These are phyloP conservation scores for Equus quagga DNA, from an alignment of 2,113 vertebrate species.

Conservation along the genomic window DNA sequence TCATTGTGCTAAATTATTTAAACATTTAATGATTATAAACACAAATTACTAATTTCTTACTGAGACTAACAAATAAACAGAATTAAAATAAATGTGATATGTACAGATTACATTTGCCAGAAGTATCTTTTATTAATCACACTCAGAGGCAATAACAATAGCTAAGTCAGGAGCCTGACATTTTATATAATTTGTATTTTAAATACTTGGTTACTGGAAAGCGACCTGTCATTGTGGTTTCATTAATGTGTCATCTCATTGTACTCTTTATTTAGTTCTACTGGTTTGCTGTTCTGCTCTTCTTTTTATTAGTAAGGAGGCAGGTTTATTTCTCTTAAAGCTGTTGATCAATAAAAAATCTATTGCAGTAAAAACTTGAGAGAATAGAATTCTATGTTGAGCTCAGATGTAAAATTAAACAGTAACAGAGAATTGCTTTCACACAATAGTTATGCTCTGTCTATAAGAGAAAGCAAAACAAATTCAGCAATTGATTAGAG, in stretches of 20 bases:
- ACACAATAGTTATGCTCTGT: not conserved
- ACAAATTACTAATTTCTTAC: not conserved
- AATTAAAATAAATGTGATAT: not conserved
- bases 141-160: not conserved
- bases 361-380: not conserved
- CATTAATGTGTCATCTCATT: not conserved
- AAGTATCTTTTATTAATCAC: not conserved
- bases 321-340: not conserved
- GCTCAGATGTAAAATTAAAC: not conserved
- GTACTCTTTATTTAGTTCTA: not conserved
- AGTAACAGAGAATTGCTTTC: not conserved
- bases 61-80: not conserved
- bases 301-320: conserved; percentile 1
- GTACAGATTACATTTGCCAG: not conserved
- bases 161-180: not conserved
- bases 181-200: conserved; percentile 47
- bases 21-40: conserved; percentile 29
- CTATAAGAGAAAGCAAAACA: not conserved
- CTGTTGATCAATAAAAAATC: conserved; percentile 10
- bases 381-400: not conserved
- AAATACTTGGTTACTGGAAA: conserved; percentile 27
- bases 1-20: conserved; percentile 39
- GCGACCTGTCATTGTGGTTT: not conserved
- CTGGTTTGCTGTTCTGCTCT: not conserved
- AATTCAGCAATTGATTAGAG: not conserved